Conservation (phyloP, 2,888 invertebrate species). For the Melieria picta region DNA sequence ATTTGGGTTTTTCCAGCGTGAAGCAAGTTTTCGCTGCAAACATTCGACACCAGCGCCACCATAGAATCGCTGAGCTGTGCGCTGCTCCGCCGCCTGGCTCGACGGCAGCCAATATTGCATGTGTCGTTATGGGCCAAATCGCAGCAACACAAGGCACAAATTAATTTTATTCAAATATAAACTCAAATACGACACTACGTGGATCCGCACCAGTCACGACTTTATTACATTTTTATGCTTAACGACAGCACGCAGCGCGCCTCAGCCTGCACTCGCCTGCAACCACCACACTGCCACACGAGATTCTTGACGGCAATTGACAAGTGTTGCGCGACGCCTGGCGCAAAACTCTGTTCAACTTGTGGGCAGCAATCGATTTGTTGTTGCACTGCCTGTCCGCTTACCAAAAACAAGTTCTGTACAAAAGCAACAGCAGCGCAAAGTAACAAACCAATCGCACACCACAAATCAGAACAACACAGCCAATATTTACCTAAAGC, state of each 20-base stretch:
- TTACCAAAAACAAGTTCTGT: background rate
- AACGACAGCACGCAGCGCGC: background rate
- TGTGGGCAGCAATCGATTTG: background rate
- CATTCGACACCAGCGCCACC: background rate
- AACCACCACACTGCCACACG: constrained; percentile 1
- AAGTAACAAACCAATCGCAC: too few species aligned
- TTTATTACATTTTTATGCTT: constrained; percentile 57
- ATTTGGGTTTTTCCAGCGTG: constrained; percentile 32
- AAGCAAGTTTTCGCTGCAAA: constrained; percentile 20
- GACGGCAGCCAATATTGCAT: too few species aligned
- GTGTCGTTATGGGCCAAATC: too few species aligned
- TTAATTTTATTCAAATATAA: constrained; percentile 14
- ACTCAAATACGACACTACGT: constrained; percentile 18
- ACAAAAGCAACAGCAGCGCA: background rate
- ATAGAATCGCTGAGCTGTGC: too few species aligned
- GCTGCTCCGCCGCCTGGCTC: too few species aligned
- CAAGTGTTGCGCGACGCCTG: too few species aligned
- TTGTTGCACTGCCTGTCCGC: background rate
- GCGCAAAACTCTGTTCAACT: too few species aligned
- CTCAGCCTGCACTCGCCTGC: background rate
- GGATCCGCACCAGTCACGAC: constrained; percentile 53
- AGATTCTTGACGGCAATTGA: background rate
- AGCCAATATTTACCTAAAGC: background rate
- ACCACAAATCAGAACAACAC: background rate
- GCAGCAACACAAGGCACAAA: too few species aligned